phyloP scores from a whole-genome alignment of 2,888 invertebrate genomes.

The Ectobius pallidus region DNA sequence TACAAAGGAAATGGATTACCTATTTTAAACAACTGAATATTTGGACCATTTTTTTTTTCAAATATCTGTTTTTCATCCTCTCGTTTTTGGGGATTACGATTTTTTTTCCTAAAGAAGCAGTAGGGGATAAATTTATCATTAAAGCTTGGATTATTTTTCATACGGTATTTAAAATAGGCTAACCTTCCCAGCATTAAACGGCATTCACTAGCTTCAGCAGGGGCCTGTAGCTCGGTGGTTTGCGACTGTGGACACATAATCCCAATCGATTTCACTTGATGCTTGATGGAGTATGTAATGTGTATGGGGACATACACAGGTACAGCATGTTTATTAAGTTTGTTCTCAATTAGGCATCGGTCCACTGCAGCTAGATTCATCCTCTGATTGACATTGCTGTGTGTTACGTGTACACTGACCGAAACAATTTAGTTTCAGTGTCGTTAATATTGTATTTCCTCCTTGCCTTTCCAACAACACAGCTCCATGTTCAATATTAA shows the following conservation, averaged over 20 bases:
- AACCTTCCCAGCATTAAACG: neutral
- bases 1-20: too few species aligned
- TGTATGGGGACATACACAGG: neutral
- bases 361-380: too few species aligned
- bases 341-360: neutral
- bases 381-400: too few species aligned
- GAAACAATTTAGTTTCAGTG: too few species aligned
- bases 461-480: too few species aligned
- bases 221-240: neutral
- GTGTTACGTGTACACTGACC: too few species aligned
- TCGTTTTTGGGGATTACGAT: neutral
- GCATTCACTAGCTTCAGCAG: neutral
- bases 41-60: too few species aligned
- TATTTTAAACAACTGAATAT: too few species aligned
- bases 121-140: neutral
- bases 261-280: neutral
- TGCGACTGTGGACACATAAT: neutral
- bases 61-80: too few species aligned
- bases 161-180: neutral
- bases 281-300: neutral
- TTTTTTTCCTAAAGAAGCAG: neutral
- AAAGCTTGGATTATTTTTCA: neutral
- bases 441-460: too few species aligned
- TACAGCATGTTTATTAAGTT: neutral
- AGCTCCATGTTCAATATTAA: too few species aligned